Conservation (phyloP, 2,797 vertebrate genomes). For the Myotis findleyi region DNA sequence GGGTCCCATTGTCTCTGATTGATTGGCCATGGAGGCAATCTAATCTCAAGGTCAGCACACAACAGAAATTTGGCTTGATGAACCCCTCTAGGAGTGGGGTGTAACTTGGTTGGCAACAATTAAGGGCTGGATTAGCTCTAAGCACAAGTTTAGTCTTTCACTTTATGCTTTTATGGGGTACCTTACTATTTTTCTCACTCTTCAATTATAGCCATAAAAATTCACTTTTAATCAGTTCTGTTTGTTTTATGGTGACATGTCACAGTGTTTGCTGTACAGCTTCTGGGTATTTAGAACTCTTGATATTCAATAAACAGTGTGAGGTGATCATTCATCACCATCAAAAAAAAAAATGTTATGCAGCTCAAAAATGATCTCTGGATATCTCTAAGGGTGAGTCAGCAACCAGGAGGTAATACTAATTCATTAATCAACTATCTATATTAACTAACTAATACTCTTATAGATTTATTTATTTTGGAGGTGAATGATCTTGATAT, state of each 20-base stretch:
- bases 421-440: not conserved
- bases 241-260: conserved; percentile 45
- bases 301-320: not conserved
- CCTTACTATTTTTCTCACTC: not conserved
- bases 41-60: not conserved
- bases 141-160: conserved; percentile 67
- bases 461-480: conserved; percentile 2
- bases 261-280: conserved; percentile 26
- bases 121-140: conserved; percentile 27
- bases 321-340: not conserved
- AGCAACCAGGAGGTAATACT: not conserved
- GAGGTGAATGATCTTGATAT: not conserved
- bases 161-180: conserved; percentile 71
- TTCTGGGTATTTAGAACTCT: conserved; percentile 64
- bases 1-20: conserved; percentile 55
- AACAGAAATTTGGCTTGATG: not conserved
- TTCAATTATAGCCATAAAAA: conserved; percentile 65
- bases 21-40: conserved; percentile 35
- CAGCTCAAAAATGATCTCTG: not conserved
- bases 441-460: not conserved
- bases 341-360: not conserved
- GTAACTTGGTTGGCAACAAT: not conserved
- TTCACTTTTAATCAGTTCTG: conserved; percentile 63
- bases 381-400: not conserved
- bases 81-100: not conserved